Evolutionary conservation across 2,888 invertebrate species (phyloP), one percentile per base, ranked within the genome.

Genomic region (Agriopis leucophaearia): DNA sequence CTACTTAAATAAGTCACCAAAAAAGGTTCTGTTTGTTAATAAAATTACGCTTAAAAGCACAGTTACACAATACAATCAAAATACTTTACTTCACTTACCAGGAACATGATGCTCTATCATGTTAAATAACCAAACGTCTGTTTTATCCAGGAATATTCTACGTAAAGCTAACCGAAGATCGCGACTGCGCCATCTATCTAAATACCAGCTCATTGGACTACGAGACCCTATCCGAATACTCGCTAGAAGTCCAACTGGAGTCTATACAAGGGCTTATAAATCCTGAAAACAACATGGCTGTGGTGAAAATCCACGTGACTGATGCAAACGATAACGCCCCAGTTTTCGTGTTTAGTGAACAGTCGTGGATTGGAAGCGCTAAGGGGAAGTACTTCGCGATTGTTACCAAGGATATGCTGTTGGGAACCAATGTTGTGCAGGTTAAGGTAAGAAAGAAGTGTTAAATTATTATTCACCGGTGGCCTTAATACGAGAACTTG

Each of bases 291-390:
- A 96, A 96, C 77, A 95, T 95, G 27, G 96, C 97, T 0, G 95
- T 95, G 78, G 95, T 99, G 0, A 96, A 96, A 72, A 95, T 99
- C 0, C 96, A 97, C 73, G 96, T 99, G 0, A 93, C 95, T 0
- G 99, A 99, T 85, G 96, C 97, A 0, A 99, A 99, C 84, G 99
- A 99, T 84, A 98, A 99, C 85, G 94, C 95, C 0, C 99, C 99
- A 0, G 94, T 95, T 76, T 99, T 99, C 84, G 88, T 96, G 0
- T 97, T 96, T 79, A 96, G 96, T 0, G 95, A 95, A 13, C 88
- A 94, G 61, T 90, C 91, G 0, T 91, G 94, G 0, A 92, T 94
- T 54, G 89, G 92, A 3, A 94, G 94, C 0, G 95, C 95, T 12
- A 95, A 95, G 60, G 95, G 95, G 63, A 96, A 97, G 59, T 98